Conservation (phyloP, 2,888 invertebrate species). For the Frankliniella intonsa region DNA sequence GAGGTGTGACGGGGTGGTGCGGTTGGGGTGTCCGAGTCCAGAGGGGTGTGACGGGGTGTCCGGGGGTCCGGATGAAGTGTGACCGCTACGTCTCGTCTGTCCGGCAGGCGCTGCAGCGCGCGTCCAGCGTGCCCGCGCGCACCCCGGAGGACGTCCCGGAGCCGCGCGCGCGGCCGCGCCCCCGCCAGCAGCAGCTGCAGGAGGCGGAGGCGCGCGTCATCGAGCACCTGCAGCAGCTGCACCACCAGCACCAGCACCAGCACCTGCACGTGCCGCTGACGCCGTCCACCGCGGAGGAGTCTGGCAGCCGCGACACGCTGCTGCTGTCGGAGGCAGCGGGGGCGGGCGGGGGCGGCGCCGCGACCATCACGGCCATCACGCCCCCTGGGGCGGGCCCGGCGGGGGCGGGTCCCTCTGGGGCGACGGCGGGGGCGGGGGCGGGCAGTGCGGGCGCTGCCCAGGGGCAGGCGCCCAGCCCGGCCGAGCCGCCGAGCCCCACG, state of each 20-base stretch:
- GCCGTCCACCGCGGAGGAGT: constrained; percentile 55
- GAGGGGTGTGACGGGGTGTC: too few relatives aligned
- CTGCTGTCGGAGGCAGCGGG: constrained; percentile 33
- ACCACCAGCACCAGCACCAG: constrained; percentile 60
- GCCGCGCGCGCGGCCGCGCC: constrained; percentile 25
- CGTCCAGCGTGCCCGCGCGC: constrained; percentile 64
- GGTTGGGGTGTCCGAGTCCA: too few relatives aligned
- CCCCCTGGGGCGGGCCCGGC: constrained; percentile 26
- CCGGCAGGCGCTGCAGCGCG: constrained; percentile 58
- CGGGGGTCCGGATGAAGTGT: neutral
- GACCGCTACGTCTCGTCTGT: neutral
- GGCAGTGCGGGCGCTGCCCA: constrained; percentile 47
- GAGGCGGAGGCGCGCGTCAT: constrained; percentile 37
- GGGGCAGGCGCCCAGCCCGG: constrained; percentile 37
- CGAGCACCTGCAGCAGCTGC: constrained; percentile 53
- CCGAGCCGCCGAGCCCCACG: constrained; percentile 30
- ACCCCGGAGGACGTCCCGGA: constrained; percentile 48
- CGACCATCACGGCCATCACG: constrained; percentile 28
- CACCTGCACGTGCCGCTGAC: constrained; percentile 46
- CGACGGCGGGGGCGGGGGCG: constrained; percentile 38
- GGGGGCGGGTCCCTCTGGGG: too few relatives aligned
- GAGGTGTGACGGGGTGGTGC: too few relatives aligned
- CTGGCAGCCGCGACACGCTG: constrained; percentile 45
- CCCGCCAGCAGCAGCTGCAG: constrained; percentile 5
- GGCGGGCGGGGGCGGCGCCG: constrained; percentile 36